Percentiles rank a stretch among this genome's conserved stretches.
phyloP scores from a whole-genome alignment of 2,797 vertebrate genomes.

The Jordanella pulchra region DNA sequence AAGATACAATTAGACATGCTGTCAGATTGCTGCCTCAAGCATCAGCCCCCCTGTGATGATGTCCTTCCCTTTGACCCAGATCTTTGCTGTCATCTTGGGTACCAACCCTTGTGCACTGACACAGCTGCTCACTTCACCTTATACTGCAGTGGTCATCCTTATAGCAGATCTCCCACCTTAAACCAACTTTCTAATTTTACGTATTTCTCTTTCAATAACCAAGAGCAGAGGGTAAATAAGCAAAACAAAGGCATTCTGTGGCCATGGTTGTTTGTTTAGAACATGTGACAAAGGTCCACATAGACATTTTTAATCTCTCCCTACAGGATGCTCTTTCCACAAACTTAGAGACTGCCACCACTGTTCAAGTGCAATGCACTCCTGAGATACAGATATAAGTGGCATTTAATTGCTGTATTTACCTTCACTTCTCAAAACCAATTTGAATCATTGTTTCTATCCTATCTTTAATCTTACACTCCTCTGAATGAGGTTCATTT shows the following conservation, averaged over 20 bases:
- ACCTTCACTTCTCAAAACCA: neutral
- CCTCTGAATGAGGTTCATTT: neutral
- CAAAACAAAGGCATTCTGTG: conserved; percentile 1
- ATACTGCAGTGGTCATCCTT: neutral
- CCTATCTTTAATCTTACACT: neutral
- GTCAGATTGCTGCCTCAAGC: conserved; percentile 53
- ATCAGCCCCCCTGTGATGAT: conserved; percentile 35
- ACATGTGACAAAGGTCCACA: neutral
- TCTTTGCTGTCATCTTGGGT: conserved; percentile 22
- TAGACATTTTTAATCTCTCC: conserved; percentile 10
- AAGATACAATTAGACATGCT: conserved; percentile 51
- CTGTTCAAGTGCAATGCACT: neutral
- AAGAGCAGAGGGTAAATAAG: neutral
- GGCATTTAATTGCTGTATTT: neutral
- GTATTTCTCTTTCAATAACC: neutral
- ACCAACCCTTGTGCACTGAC: neutral
- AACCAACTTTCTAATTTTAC: neutral
- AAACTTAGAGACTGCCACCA: neutral
- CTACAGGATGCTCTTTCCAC: conserved; percentile 7
- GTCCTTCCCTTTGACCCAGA: conserved; percentile 49
- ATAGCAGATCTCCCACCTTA: conserved; percentile 9
- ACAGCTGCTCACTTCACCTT: neutral
- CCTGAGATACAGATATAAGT: neutral
- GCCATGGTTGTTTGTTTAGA: too few species aligned
- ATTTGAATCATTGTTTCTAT: neutral